phyloP scores from a whole-genome alignment of 2,888 invertebrate genomes.

The Eledona agricola region DNA sequence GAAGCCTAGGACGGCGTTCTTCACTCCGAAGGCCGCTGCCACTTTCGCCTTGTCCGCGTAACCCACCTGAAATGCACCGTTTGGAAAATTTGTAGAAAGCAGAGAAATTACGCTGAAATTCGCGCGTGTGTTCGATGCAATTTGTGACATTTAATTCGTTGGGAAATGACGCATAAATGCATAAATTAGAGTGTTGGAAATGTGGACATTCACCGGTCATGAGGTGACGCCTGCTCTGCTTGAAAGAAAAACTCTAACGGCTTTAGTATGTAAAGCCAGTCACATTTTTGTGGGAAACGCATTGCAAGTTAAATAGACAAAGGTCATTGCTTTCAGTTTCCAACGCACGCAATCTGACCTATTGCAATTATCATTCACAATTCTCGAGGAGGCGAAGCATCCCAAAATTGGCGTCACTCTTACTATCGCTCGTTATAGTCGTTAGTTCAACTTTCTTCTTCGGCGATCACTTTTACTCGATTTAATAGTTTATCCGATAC shows the following conservation, averaged over 20 bases:
- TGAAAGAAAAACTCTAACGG: too few relatives aligned
- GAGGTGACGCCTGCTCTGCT: too few relatives aligned
- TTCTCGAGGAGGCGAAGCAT: constrained; percentile 8
- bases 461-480: constrained; percentile 24
- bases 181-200: too few relatives aligned
- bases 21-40: constrained; percentile 76
- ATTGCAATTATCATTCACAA: constrained; percentile 10
- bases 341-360: constrained; percentile 24
- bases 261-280: too few relatives aligned
- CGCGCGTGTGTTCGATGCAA: too few relatives aligned
- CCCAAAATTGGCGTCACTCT: constrained; percentile 31
- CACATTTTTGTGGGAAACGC: too few relatives aligned
- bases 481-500: constrained; percentile 21
- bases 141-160: too few relatives aligned
- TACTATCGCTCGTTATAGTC: constrained; percentile 29
- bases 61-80: constrained; percentile 18
- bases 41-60: constrained; percentile 76
- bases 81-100: constrained; percentile 16
- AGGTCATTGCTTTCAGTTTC: constrained; percentile 32
- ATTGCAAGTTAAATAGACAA: too few relatives aligned
- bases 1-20: constrained; percentile 83
- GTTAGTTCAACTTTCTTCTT: constrained; percentile 37
- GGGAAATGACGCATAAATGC: too few relatives aligned
- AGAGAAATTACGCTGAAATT: too few relatives aligned
- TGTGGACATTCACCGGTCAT: too few relatives aligned